Evolutionary conservation across 2,888 invertebrate species (phyloP).

Genomic region (Tyria jacobaeae): DNA sequence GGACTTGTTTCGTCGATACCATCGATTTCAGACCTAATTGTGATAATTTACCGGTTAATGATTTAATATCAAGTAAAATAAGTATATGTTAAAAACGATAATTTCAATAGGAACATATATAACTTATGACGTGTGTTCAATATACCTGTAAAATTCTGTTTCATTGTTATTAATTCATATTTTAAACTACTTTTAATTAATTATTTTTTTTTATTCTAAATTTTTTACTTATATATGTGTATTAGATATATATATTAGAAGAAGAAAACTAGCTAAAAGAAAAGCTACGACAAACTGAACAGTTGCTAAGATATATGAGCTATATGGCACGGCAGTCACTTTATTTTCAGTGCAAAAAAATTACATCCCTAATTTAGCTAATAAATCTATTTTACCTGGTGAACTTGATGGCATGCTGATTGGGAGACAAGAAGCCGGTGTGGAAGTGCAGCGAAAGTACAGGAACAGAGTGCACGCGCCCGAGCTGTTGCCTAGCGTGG

Average conservation of each 20-base stretch:
- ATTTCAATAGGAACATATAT: too few species aligned
- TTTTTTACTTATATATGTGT: too few species aligned
- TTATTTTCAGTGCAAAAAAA: background rate
- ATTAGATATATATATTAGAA: too few species aligned
- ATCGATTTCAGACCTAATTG: conserved; percentile 90
- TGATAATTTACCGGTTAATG: background rate
- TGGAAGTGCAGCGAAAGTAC: conserved; percentile 96
- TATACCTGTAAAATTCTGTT: too few species aligned
- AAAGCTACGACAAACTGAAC: too few species aligned
- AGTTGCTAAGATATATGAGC: too few species aligned
- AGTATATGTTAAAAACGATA: background rate
- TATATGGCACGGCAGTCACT: background rate
- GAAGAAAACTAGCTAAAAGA: too few species aligned
- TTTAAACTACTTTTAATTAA: too few species aligned
- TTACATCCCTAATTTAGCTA: background rate
- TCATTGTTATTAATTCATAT: too few species aligned
- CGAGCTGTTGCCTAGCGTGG: conserved; percentile 95
- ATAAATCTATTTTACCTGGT: conserved; percentile 63
- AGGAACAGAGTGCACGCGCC: conserved; percentile 93
- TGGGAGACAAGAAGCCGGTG: conserved; percentile 93
- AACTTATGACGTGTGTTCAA: too few species aligned
- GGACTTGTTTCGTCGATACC: conserved; percentile 89
- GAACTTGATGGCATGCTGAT: conserved; percentile 91
- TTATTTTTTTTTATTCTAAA: too few species aligned
- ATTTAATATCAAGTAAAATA: too few species aligned